Evolutionary conservation across 2,888 invertebrate genomes (phyloP).

Genomic region (Geotrupes spiniger): DNA sequence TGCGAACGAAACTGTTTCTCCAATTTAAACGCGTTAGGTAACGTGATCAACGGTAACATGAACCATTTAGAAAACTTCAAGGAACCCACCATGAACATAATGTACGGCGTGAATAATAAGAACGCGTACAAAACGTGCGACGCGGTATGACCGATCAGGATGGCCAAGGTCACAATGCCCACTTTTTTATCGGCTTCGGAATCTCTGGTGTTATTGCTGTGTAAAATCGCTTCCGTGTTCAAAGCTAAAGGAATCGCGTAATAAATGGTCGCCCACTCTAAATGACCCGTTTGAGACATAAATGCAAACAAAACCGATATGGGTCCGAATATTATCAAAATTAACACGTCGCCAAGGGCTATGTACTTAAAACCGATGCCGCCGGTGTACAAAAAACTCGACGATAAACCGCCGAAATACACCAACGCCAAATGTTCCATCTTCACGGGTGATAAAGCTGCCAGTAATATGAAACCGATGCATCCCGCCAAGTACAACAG

Average conservation of each 20-base stretch:
- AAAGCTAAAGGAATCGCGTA: conserved; percentile 92
- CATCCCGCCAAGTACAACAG: conserved; percentile 86
- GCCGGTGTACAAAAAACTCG: conserved; percentile 95
- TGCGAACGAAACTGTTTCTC: conserved; percentile 83
- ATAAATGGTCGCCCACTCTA: conserved; percentile 88
- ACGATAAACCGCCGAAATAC: conserved; percentile 92
- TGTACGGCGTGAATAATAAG: conserved; percentile 87
- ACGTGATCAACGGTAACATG: conserved; percentile 80
- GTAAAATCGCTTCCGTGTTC: conserved; percentile 92
- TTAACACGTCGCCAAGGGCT: conserved; percentile 88
- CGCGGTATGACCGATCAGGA: conserved; percentile 84
- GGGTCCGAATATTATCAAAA: conserved; percentile 91
- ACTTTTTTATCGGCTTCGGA: conserved; percentile 83
- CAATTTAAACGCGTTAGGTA: conserved; percentile 85
- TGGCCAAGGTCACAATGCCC: conserved; percentile 93
- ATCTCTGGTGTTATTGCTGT: conserved; percentile 93
- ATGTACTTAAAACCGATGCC: conserved; percentile 95
- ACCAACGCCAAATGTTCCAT: conserved; percentile 94
- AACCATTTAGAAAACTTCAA: conserved; percentile 86
- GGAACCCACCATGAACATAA: conserved; percentile 81
- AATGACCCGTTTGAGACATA: conserved; percentile 85
- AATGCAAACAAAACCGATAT: conserved; percentile 91
- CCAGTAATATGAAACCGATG: conserved; percentile 47
- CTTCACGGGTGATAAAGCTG: conserved; percentile 75
- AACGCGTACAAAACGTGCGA: conserved; percentile 89